Evolutionary conservation across 2,113 vertebrate species (phyloP).

Genomic region (Lophura nycthemera): DNA sequence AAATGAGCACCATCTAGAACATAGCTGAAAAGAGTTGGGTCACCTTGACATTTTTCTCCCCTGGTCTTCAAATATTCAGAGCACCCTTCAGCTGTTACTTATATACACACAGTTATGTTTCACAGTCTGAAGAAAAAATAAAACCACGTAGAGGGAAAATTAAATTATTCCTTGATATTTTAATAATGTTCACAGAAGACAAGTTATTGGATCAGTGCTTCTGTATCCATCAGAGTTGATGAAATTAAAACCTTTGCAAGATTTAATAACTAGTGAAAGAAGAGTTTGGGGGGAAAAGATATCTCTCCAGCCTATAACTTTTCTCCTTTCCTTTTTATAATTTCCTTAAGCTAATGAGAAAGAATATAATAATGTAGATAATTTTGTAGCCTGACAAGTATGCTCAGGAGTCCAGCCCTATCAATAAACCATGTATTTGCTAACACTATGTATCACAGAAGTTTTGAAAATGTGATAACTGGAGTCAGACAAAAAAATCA

Average conservation of each 20-base stretch:
- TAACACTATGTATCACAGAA: background rate
- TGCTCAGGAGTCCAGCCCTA: background rate
- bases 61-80: background rate
- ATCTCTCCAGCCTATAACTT: background rate
- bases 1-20: background rate
- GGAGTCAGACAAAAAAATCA: background rate
- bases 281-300: background rate
- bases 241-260: conserved; percentile 1
- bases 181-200: background rate
- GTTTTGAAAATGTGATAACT: background rate
- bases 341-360: background rate
- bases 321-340: background rate
- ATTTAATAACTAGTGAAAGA: background rate
- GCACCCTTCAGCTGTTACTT: background rate
- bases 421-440: background rate
- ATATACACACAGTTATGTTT: background rate
- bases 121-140: background rate
- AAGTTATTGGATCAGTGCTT: background rate
- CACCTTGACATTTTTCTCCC: background rate
- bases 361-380: background rate
- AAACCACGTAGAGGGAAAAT: background rate
- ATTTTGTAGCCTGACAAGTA: background rate
- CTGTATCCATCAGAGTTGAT: background rate
- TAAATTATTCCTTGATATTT: conserved; percentile 14
- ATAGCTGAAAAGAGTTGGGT: background rate